Evolutionary conservation across 1,140 invertebrate genomes (phyloP).

Genomic region (Ceratosolen solmsi): DNA sequence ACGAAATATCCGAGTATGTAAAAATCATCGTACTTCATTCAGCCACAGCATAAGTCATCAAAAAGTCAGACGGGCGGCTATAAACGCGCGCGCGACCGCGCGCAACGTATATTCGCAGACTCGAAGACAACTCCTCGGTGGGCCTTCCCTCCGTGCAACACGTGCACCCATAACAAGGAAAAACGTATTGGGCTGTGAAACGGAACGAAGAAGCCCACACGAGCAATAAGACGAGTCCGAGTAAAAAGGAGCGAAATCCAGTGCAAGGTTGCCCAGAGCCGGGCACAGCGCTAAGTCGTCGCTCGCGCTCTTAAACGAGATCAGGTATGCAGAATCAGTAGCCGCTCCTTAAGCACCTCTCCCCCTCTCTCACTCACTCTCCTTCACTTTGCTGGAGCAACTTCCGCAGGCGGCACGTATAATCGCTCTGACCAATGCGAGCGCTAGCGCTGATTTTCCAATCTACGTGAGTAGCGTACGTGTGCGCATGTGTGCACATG

Average conservation of each 20-base stretch:
- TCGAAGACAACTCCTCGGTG: constrained; percentile 23
- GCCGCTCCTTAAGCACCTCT: constrained; percentile 48
- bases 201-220: background rate
- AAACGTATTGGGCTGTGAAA: constrained; percentile 7
- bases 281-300: background rate
- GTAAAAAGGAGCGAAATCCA: constrained; percentile 49
- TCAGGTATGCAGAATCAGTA: constrained; percentile 55
- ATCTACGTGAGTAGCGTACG: constrained; percentile 5
- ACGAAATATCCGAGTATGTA: background rate
- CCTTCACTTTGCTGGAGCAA: background rate
- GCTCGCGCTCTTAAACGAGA: constrained; percentile 44
- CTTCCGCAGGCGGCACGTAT: constrained; percentile 48
- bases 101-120: constrained; percentile 11
- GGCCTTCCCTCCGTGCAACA: background rate
- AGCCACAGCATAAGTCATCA: background rate
- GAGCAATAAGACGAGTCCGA: background rate
- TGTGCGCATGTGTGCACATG: constrained; percentile 23
- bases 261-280: background rate
- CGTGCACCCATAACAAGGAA: background rate
- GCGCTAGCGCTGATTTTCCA: constrained; percentile 27
- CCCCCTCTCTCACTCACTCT: constrained; percentile 14
- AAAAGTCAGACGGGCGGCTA: background rate
- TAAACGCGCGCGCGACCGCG: background rate
- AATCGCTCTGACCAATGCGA: constrained; percentile 49
- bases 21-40: constrained; percentile 14